Percentiles rank a stretch among this genome's conserved stretches.
Evolutionary conservation across 2,113 vertebrate species (phyloP).

Genomic region (Aramus guarauna): DNA sequence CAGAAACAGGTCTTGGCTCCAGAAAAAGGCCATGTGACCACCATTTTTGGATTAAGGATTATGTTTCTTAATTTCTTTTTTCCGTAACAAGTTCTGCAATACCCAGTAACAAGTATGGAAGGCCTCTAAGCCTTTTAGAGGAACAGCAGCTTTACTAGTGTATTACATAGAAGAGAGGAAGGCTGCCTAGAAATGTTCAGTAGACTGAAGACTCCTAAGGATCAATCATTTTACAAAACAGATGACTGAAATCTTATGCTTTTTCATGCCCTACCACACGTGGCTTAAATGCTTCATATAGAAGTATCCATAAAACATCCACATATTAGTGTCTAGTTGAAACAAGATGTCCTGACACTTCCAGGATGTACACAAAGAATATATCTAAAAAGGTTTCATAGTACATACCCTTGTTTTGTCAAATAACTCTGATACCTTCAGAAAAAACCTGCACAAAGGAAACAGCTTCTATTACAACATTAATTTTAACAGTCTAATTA

Average conservation of each 20-base stretch:
- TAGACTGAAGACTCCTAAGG: neutral
- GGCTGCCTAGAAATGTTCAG: neutral
- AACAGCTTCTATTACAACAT: slow-evolving; percentile 19
- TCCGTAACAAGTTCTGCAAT: neutral
- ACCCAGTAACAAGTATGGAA: neutral
- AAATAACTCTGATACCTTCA: slow-evolving; percentile 96
- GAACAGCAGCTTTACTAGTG: neutral
- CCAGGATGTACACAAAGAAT: neutral
- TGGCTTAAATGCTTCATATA: neutral
- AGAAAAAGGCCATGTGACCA: neutral
- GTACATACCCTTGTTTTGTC: slow-evolving; percentile 95
- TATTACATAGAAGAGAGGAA: neutral
- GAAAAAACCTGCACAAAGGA: slow-evolving; percentile 86
- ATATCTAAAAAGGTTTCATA: neutral
- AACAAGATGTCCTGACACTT: neutral
- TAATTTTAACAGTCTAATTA: neutral
- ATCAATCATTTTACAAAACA: neutral
- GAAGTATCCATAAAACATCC: neutral
- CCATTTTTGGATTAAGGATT: neutral
- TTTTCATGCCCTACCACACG: neutral
- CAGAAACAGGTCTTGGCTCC: neutral
- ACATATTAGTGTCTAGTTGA: neutral
- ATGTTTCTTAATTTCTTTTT: neutral
- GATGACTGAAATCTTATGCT: neutral
- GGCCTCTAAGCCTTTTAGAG: neutral